phyloP scores from a whole-genome alignment of 2,113 vertebrate genomes.

The Todiramphus chloris region DNA sequence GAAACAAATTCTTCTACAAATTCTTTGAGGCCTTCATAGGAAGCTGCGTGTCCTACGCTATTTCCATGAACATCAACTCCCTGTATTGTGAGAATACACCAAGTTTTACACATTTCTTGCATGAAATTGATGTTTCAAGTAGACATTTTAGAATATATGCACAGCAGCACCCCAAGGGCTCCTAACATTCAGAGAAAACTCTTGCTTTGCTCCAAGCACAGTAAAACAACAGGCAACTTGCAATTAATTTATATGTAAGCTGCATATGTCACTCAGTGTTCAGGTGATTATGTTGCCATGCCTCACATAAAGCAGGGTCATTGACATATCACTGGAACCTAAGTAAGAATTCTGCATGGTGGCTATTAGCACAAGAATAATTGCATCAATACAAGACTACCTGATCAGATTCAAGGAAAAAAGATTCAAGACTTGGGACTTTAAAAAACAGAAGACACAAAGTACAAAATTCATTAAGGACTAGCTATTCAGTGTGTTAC shows the following conservation, averaged over 20 bases:
- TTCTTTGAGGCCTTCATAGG: neutral
- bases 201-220: neutral
- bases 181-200: neutral
- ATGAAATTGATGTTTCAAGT: neutral
- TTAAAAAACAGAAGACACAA: neutral
- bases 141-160: neutral
- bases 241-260: neutral
- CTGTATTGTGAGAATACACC: neutral
- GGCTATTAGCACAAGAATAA: neutral
- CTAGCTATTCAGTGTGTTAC: neutral
- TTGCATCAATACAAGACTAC: neutral
- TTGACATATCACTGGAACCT: neutral
- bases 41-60: neutral
- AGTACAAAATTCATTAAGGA: neutral
- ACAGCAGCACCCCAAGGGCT: neutral
- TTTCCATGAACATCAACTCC: neutral
- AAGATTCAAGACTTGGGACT: neutral
- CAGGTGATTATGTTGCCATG: neutral
- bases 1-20: neutral
- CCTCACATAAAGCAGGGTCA: neutral
- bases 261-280: neutral
- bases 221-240: neutral
- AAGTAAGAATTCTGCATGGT: neutral
- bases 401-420: neutral
- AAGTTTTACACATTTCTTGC: neutral